A percentile compares a stretch with the other conserved stretches of the same genome.
Conservation (phyloP, 2,113 vertebrate species). For the Accipiter cooperii region DNA sequence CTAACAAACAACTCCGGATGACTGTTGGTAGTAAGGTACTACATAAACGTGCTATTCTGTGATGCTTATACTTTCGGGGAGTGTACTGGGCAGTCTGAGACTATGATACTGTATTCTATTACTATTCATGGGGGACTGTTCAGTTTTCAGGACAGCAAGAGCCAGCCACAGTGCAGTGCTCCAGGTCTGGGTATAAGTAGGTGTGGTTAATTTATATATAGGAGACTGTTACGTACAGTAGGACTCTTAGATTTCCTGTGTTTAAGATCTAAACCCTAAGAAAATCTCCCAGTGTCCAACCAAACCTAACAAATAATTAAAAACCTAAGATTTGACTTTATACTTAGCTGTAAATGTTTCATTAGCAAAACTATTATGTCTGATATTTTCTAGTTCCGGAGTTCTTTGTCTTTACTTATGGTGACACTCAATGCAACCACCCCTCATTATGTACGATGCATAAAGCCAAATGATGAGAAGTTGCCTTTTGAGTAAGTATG, state of each 20-base stretch:
- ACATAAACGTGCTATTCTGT: rapidly evolving
- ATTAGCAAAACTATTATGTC: not conserved
- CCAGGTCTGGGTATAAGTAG: not conserved
- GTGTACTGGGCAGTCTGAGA: not conserved
- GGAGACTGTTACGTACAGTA: not conserved
- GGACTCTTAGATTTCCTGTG: not conserved
- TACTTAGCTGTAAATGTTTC: not conserved
- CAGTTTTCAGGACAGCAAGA: not conserved
- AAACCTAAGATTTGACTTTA: not conserved
- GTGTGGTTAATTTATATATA: not conserved
- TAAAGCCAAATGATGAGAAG: constrained; percentile 96
- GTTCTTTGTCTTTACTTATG: constrained; percentile 91
- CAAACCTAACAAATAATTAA: not conserved
- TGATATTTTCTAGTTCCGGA: constrained; percentile 80
- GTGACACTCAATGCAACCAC: constrained; percentile 92
- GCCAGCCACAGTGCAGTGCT: not conserved
- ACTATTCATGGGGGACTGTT: rapidly evolving
- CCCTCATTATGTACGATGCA: constrained; percentile 95
- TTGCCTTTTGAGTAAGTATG: constrained; percentile 89
- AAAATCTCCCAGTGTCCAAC: not conserved
- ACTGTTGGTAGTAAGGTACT: constrained; percentile 92
- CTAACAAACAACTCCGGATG: constrained; percentile 85
- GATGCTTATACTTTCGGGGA: rapidly evolving
- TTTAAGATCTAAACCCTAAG: not conserved
- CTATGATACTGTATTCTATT: not conserved